Conservation (phyloP, 2,797 vertebrate genomes). For the Scyliorhinus canicula region DNA sequence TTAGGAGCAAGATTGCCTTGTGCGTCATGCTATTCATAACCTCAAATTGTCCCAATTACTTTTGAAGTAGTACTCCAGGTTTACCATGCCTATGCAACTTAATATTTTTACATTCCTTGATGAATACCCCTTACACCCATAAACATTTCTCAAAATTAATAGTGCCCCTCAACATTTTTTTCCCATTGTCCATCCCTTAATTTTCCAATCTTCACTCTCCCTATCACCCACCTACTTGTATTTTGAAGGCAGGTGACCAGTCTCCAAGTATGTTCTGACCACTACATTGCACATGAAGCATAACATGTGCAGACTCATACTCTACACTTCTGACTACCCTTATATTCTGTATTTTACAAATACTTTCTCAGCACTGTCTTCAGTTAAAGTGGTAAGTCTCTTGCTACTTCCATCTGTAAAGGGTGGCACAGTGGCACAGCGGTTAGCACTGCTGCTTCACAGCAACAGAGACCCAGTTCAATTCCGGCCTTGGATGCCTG, state of each 20-base stretch:
- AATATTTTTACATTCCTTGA: not conserved
- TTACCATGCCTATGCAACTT: not conserved
- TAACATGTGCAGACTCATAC: not conserved
- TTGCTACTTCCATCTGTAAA: not conserved
- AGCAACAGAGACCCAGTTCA: too few relatives aligned
- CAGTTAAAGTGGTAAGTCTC: too few relatives aligned
- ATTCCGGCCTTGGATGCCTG: too few relatives aligned
- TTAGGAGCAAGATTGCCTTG: too few relatives aligned
- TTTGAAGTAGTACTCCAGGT: not conserved
- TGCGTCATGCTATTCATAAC: too few relatives aligned
- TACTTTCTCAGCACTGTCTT: not conserved
- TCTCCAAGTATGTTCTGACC: not conserved
- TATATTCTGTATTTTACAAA: not conserved
- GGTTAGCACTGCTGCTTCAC: too few relatives aligned
- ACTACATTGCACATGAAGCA: not conserved
- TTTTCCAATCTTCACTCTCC: not conserved
- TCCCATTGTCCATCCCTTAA: not conserved
- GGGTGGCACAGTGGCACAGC: too few relatives aligned
- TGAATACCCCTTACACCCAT: not conserved
- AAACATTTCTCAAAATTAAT: not conserved
- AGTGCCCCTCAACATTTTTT: not conserved
- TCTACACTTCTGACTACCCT: not conserved
- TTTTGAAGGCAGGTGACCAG: not conserved
- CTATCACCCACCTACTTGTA: not conserved
- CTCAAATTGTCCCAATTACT: not conserved